phyloP scores from a whole-genome alignment of 92 coral and sea anemone genomes.

The Porites evermanni region DNA sequence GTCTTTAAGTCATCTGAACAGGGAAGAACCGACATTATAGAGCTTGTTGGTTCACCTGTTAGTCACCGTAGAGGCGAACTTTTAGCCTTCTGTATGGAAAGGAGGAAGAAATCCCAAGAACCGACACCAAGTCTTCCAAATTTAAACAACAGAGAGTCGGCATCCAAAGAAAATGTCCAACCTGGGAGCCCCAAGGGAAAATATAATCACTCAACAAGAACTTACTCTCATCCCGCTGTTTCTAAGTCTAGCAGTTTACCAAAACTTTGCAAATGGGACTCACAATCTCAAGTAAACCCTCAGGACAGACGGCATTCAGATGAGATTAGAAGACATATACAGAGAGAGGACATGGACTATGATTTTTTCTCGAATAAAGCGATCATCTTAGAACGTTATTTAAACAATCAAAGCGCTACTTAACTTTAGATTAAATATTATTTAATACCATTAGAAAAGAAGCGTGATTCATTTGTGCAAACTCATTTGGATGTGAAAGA shows the following conservation, averaged over 20 bases:
- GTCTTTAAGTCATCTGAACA: constrained; percentile 18
- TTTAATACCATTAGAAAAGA: not conserved
- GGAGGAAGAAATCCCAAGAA: constrained; percentile 2
- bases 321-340: constrained; percentile 34
- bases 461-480: not conserved
- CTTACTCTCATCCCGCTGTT: constrained; percentile 24
- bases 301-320: constrained; percentile 14
- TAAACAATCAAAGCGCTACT: constrained; percentile 24
- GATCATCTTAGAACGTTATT: constrained; percentile 42
- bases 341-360: constrained; percentile 30
- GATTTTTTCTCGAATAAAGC: constrained; percentile 33
- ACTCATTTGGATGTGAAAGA: not conserved
- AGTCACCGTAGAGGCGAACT: constrained; percentile 13
- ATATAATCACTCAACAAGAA: constrained; percentile 1
- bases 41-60: constrained; percentile 18
- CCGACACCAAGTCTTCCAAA: constrained; percentile 2
- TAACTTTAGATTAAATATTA: not conserved
- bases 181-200: not conserved
- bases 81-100: constrained; percentile 10
- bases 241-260: constrained; percentile 16
- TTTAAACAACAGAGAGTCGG: constrained; percentile 13
- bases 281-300: not conserved
- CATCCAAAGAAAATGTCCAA: not conserved
- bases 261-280: constrained; percentile 5
- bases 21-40: constrained; percentile 35